Percentiles rank a stretch among this genome's conserved stretches.
Evolutionary conservation across 2,888 invertebrate species (phyloP).

Genomic region (Patella ulyssiponensis): DNA sequence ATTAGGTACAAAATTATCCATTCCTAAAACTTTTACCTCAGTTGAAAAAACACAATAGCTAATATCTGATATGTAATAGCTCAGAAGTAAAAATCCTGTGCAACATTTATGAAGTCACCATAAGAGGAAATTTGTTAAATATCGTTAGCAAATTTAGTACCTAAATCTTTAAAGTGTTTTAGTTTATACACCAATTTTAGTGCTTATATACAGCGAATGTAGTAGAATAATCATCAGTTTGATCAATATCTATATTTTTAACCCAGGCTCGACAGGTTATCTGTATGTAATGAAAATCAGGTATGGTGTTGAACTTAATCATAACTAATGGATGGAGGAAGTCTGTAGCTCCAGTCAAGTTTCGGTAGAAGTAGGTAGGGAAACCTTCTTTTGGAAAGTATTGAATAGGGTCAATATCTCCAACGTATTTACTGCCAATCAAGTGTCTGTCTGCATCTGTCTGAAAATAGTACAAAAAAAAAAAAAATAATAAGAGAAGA

Average conservation of each 20-base stretch:
- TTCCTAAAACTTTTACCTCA: too few species aligned
- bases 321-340: conserved; percentile 48
- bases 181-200: background rate
- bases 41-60: too few species aligned
- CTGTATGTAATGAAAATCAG: conserved; percentile 31
- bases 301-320: conserved; percentile 47
- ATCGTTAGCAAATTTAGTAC: background rate
- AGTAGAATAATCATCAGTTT: conserved; percentile 41
- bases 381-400: conserved; percentile 45
- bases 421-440: conserved; percentile 25
- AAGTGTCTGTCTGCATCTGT: conserved; percentile 28
- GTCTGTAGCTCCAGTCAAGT: conserved; percentile 17
- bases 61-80: too few species aligned
- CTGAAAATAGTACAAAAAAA: conserved; percentile 17
- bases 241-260: conserved; percentile 42
- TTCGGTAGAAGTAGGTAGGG: conserved; percentile 41
- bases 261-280: conserved; percentile 51
- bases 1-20: too few species aligned
- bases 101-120: background rate
- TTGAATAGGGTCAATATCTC: conserved; percentile 23
- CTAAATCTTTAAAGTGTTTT: background rate
- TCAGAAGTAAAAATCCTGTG: too few species aligned
- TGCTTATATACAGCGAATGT: conserved; percentile 32
- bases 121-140: background rate
- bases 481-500: too few species aligned